Conservation (phyloP, 1,140 invertebrate genomes). For the Glomeris maerens region DNA sequence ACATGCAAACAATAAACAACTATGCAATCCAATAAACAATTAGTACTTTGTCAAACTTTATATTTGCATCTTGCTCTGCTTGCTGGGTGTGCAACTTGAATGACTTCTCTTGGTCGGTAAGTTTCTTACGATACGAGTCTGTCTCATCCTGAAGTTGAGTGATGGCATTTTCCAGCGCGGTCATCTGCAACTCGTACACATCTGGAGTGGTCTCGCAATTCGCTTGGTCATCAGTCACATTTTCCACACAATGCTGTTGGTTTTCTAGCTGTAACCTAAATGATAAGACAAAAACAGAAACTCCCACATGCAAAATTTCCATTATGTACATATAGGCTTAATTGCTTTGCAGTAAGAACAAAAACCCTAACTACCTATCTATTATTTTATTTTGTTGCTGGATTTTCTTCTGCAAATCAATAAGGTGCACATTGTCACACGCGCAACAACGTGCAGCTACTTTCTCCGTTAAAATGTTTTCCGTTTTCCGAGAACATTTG, state of each 20-base stretch:
- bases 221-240: neutral
- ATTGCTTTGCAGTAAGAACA: too few relatives aligned
- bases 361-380: too few relatives aligned
- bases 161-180: conserved; percentile 11
- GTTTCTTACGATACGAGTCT: neutral
- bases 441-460: too few relatives aligned
- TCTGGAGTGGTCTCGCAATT: neutral
- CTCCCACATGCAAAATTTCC: too few relatives aligned
- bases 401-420: too few relatives aligned
- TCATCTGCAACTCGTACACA: conserved; percentile 12
- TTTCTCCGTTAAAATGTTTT: too few relatives aligned
- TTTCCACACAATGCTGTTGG: conserved; percentile 1
- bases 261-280: conserved; percentile 7
- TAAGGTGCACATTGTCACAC: too few relatives aligned
- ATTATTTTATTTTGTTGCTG: too few relatives aligned
- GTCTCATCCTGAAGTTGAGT: conserved; percentile 9
- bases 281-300: too few relatives aligned
- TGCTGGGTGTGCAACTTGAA: neutral
- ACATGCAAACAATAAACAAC: neutral
- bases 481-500: too few relatives aligned
- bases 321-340: too few relatives aligned
- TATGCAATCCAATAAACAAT: neutral
- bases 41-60: conserved; percentile 7
- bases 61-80: neutral
- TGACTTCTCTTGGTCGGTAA: conserved; percentile 5